phyloP scores from a whole-genome alignment of 2,888 invertebrate genomes.

The Tenthredo mesomela region DNA sequence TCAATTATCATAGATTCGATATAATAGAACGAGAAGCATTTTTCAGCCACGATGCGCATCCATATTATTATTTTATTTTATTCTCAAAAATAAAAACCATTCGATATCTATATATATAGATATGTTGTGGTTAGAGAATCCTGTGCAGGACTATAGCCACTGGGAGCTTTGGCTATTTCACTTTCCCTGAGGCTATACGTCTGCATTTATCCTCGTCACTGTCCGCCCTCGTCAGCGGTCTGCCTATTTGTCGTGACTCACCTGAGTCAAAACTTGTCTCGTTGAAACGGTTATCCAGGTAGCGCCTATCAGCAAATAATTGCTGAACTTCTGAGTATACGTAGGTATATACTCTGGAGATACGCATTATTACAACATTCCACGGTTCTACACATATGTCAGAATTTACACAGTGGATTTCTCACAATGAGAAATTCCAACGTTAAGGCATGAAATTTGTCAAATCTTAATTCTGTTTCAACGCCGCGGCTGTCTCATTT shows the following conservation, averaged over 20 bases:
- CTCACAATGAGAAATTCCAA: neutral
- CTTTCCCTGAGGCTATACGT: slow-evolving; percentile 40
- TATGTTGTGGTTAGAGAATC: neutral
- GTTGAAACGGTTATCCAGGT: slow-evolving; percentile 29
- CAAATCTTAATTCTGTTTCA: neutral
- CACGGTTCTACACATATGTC: neutral
- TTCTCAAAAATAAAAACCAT: neutral
- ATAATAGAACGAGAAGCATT: neutral
- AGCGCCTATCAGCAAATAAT: slow-evolving; percentile 16
- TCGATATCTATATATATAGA: neutral
- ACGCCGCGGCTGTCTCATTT: too few species aligned
- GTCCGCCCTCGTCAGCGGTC: slow-evolving; percentile 39
- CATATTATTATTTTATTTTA: neutral
- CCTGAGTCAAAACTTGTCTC: slow-evolving; percentile 24
- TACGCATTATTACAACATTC: neutral
- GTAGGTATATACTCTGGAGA: neutral
- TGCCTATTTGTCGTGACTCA: slow-evolving; percentile 43
- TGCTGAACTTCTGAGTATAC: slow-evolving; percentile 8
- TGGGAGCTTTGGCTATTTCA: slow-evolving; percentile 3
- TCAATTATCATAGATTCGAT: neutral
- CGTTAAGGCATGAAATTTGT: neutral
- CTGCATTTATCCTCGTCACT: slow-evolving; percentile 45
- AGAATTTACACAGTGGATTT: neutral
- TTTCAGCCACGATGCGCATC: neutral
- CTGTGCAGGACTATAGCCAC: neutral